Evolutionary conservation across 2,113 vertebrate genomes (phyloP).

Genomic region (Alexandromys fortis): DNA sequence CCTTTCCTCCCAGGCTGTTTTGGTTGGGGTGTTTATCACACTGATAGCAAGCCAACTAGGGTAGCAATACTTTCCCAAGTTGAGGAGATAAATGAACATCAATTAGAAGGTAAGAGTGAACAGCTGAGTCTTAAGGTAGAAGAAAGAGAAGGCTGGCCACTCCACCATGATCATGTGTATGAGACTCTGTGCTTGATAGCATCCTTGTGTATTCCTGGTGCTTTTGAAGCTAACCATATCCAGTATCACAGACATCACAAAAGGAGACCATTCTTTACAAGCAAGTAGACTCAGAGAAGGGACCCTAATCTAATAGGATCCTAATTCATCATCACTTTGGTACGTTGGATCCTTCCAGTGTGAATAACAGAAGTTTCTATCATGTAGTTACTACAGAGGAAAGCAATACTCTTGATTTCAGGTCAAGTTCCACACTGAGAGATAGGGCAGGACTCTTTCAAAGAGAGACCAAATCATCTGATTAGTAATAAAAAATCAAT

Average conservation of each 20-base stretch:
- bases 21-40: neutral
- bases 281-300: slow-evolving; percentile 47
- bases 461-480: neutral
- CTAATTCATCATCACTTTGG: neutral
- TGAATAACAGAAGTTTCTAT: neutral
- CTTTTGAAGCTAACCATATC: slow-evolving; percentile 34
- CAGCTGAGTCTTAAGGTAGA: slow-evolving; percentile 19
- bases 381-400: neutral
- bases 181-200: neutral
- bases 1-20: neutral
- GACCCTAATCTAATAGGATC: neutral
- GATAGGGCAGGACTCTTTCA: neutral
- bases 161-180: neutral
- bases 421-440: neutral
- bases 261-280: neutral
- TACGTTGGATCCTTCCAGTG: neutral
- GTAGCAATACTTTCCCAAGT: neutral
- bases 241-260: neutral
- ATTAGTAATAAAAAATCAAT: slow-evolving; percentile 5
- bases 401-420: neutral
- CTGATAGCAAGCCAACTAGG: neutral
- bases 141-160: slow-evolving; percentile 50
- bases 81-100: slow-evolving; percentile 27
- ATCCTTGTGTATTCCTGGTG: slow-evolving; percentile 57
- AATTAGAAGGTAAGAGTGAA: slow-evolving; percentile 41